phyloP scores from a whole-genome alignment of 2,113 vertebrate genomes.

The Mionectes macconnelli region DNA sequence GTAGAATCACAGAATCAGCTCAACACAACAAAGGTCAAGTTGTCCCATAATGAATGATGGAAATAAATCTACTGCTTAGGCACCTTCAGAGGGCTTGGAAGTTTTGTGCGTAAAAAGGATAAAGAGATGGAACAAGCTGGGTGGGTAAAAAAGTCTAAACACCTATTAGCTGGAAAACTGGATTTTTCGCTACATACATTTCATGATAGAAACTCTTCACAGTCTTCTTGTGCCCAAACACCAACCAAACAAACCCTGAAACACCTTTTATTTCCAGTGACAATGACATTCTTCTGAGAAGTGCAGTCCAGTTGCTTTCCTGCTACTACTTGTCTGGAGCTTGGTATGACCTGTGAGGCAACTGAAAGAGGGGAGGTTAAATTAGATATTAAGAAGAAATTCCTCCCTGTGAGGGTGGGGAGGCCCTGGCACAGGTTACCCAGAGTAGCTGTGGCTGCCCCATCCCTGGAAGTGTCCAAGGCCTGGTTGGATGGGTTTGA shows the following conservation, averaged over 20 bases:
- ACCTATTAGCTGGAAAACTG: neutral
- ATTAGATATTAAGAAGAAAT: neutral
- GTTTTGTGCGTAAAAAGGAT: neutral
- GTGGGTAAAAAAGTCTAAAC: neutral
- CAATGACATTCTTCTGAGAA: neutral
- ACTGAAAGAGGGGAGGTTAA: neutral
- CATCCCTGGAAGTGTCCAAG: neutral
- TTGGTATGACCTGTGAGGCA: neutral
- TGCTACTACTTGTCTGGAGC: neutral
- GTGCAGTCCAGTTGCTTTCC: neutral
- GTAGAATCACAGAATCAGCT: neutral
- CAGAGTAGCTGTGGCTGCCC: neutral
- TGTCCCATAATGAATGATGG: neutral
- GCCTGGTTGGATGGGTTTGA: neutral
- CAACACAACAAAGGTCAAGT: neutral
- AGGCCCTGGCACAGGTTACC: neutral
- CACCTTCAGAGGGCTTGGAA: neutral
- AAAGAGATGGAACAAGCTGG: neutral
- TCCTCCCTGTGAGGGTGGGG: neutral
- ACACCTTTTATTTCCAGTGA: neutral
- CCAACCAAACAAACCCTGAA: neutral
- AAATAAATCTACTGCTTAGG: neutral
- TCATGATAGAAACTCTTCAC: neutral
- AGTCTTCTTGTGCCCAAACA: neutral
- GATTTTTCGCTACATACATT: neutral